Percentiles rank a stretch among this genome's conserved stretches.
These are phyloP conservation scores for Pimpla rufipes DNA, from an alignment of 2,888 invertebrate genomes.

Conservation along the genomic window DNA sequence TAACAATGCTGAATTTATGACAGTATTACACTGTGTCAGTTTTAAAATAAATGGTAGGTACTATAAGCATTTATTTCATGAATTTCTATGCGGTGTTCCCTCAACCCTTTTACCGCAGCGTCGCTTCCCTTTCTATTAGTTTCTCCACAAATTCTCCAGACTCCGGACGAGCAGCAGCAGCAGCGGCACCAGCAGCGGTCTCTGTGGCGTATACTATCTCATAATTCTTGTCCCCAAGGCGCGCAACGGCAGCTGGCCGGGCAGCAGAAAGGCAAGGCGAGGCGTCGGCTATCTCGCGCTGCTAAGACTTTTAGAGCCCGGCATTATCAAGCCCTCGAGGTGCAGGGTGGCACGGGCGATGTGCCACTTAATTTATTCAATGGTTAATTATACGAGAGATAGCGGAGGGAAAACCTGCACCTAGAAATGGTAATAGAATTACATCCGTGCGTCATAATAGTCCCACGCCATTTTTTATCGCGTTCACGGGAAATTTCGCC, in stretches of 20 bases:
- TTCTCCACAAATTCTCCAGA: constrained; percentile 19
- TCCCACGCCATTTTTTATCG: constrained; percentile 3
- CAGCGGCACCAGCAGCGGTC: neutral
- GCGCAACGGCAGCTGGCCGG: constrained; percentile 19
- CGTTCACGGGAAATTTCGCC: neutral
- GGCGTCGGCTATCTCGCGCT: constrained; percentile 34
- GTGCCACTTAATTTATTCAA: constrained; percentile 51
- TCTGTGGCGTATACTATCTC: constrained; percentile 24
- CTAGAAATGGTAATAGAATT: constrained; percentile 30
- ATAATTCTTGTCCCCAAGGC: constrained; percentile 51
- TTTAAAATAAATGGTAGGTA: no score
- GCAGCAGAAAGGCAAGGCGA: constrained; percentile 23
- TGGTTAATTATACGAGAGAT: constrained; percentile 33
- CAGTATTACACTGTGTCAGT: no score
- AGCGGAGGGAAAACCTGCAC: constrained; percentile 15
- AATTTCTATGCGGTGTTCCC: neutral
- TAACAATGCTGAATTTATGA: no score
- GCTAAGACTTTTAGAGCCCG: constrained; percentile 39
- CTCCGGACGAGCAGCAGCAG: neutral
- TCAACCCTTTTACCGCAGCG: neutral
- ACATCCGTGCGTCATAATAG: constrained; percentile 2
- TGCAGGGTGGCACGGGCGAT: constrained; percentile 9
- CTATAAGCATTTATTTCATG: neutral
- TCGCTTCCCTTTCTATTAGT: constrained; percentile 15
- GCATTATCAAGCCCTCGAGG: constrained; percentile 42